A percentile compares a stretch with the other conserved stretches of the same genome.
These are phyloP conservation scores for Scaptomyza montana DNA, from an alignment of 1,140 invertebrate species.

Conservation along the genomic window DNA sequence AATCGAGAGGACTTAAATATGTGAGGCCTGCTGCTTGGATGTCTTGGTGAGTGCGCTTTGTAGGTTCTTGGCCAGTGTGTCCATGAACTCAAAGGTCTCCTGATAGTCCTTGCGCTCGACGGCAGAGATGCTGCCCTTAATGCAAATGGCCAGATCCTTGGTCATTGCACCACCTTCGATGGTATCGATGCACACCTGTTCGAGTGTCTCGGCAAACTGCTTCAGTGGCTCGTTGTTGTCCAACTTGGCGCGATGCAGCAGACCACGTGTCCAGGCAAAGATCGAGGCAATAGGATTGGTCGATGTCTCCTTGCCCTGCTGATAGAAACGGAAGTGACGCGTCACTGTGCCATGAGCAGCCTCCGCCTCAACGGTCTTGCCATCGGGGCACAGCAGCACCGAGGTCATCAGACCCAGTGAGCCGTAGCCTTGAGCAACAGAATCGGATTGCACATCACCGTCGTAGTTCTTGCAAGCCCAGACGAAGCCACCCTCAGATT, in stretches of 20 bases:
- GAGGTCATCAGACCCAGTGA: slow-evolving; percentile 98
- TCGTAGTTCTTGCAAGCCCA: slow-evolving; percentile 99
- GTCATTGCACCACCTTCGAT: slow-evolving; percentile 98
- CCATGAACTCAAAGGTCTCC: slow-evolving; percentile 98
- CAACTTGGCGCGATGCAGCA: slow-evolving; percentile 95
- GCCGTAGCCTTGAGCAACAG: slow-evolving; percentile 97
- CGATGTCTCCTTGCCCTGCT: slow-evolving; percentile 98
- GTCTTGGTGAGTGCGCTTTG: slow-evolving; percentile 86
- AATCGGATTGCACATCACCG: slow-evolving; percentile 99
- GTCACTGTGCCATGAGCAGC: slow-evolving; percentile 99
- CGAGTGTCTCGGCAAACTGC: slow-evolving; percentile 92
- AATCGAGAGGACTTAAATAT: slow-evolving; percentile 48
- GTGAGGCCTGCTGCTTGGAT: slow-evolving; percentile 51
- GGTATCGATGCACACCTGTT: slow-evolving; percentile 96
- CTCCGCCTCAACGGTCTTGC: slow-evolving; percentile 98
- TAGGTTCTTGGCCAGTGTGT: slow-evolving; percentile 97
- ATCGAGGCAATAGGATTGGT: slow-evolving; percentile 99
- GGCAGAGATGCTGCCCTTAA: slow-evolving; percentile 95
- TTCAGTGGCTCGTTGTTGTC: slow-evolving; percentile 92
- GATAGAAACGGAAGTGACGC: slow-evolving; percentile 96
- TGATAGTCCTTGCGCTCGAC: slow-evolving; percentile 95
- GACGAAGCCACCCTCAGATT: slow-evolving; percentile 98
- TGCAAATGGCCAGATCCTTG: slow-evolving; percentile 99
- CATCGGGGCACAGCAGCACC: slow-evolving; percentile 97
- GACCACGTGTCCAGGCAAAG: slow-evolving; percentile 98